These are phyloP conservation scores for Salvelinus sp. DNA, from an alignment of 2,113 vertebrate species.

Conservation along the genomic window DNA sequence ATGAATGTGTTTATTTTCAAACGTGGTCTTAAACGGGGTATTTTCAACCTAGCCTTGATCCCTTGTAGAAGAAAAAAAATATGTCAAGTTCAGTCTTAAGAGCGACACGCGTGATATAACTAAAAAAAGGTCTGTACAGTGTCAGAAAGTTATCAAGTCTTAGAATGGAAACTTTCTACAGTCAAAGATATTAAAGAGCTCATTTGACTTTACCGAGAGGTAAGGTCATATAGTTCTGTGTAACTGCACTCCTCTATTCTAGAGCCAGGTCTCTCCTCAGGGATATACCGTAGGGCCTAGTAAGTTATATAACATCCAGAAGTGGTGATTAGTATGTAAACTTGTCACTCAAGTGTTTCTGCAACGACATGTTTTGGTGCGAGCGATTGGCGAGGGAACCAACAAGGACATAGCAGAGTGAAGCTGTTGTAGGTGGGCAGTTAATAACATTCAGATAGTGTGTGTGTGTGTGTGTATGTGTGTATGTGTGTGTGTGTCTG, in stretches of 20 bases:
- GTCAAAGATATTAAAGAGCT: background rate
- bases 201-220: background rate
- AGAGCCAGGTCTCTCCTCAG: background rate
- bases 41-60: too few relatives aligned
- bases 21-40: too few relatives aligned
- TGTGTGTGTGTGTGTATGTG: constrained; percentile 18
- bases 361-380: constrained; percentile 24
- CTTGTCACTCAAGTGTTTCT: constrained; percentile 47
- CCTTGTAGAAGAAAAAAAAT: too few relatives aligned
- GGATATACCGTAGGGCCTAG: background rate
- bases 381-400: constrained; percentile 29
- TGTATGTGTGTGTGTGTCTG: background rate
- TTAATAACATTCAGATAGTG: constrained; percentile 52
- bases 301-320: background rate
- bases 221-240: background rate
- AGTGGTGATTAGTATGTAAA: constrained; percentile 61
- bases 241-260: background rate
- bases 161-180: too few relatives aligned
- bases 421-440: constrained; percentile 60
- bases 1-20: too few relatives aligned
- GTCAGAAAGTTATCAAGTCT: background rate
- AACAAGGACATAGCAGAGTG: constrained; percentile 2
- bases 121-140: background rate
- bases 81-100: background rate
- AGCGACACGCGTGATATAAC: background rate